Evolutionary conservation across 53 echinoderm and acorn worm genomes (phyloP).

Genomic region (Mesocentrotus franciscanus): DNA sequence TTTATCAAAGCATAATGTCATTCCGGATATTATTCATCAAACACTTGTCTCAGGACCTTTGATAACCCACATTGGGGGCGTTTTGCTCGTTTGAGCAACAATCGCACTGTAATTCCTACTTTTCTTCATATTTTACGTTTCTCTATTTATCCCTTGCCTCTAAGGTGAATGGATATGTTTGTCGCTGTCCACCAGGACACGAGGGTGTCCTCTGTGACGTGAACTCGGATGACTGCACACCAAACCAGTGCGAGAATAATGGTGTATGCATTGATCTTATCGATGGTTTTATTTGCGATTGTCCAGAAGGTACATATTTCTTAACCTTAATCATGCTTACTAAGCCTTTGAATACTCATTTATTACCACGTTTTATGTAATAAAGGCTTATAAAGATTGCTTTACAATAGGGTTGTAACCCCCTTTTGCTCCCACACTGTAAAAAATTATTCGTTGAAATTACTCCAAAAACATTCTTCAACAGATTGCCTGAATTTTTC

Average conservation of each 20-base stretch:
- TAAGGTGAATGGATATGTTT: constrained; percentile 55
- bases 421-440: too few species aligned
- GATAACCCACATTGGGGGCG: too few species aligned
- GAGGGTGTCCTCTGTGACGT: constrained; percentile 34
- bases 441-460: too few species aligned
- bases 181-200: constrained; percentile 39
- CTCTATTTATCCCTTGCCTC: not conserved
- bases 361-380: too few species aligned
- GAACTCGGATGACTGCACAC: constrained; percentile 47
- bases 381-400: too few species aligned
- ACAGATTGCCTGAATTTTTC: too few species aligned
- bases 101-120: too few species aligned
- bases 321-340: not conserved
- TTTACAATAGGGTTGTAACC: not conserved
- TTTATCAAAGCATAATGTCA: too few species aligned
- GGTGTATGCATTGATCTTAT: constrained; percentile 25
- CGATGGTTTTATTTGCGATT: constrained; percentile 12
- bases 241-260: constrained; percentile 43
- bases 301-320: constrained; percentile 15
- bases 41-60: too few species aligned
- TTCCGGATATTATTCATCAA: too few species aligned
- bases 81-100: too few species aligned
- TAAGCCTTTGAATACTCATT: not conserved
- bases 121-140: not conserved
- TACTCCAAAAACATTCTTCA: too few species aligned